Conservation (phyloP, 2,888 invertebrate species). For the Acleris cristana region DNA sequence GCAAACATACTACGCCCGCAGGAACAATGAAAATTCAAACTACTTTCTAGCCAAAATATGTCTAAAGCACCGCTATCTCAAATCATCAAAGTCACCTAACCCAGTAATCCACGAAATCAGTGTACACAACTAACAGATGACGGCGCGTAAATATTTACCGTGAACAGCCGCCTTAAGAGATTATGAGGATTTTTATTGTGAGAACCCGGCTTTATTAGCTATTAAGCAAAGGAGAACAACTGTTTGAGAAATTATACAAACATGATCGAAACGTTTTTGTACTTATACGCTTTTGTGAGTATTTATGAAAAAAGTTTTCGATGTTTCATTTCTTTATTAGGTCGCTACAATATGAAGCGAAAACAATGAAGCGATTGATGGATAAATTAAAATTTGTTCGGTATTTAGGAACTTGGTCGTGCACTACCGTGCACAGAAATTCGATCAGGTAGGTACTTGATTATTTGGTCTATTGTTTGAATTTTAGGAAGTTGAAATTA, state of each 20-base stretch:
- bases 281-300: constrained; percentile 8
- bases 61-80: constrained; percentile 9
- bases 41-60: too few relatives aligned
- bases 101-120: constrained; percentile 52
- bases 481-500: too few relatives aligned
- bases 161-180: constrained; percentile 38
- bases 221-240: constrained; percentile 38
- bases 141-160: constrained; percentile 72
- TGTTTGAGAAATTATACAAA: constrained; percentile 34
- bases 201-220: constrained; percentile 57
- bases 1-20: too few relatives aligned
- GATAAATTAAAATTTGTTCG: neutral
- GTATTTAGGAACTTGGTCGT: neutral
- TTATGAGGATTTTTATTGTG: constrained; percentile 67
- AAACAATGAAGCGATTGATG: neutral
- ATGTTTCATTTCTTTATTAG: neutral
- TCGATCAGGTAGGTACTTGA: too few relatives aligned
- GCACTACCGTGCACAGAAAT: too few relatives aligned
- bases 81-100: constrained; percentile 39
- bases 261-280: constrained; percentile 19
- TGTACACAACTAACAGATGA: constrained; percentile 57
- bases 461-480: too few relatives aligned
- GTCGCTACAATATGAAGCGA: neutral
- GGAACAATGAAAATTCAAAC: too few relatives aligned
- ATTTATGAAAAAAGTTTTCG: neutral